Evolutionary conservation across 2,113 vertebrate genomes (phyloP), one percentile per base, ranked within the genome.

Genomic region (Brachyhypopomus gauderio): DNA sequence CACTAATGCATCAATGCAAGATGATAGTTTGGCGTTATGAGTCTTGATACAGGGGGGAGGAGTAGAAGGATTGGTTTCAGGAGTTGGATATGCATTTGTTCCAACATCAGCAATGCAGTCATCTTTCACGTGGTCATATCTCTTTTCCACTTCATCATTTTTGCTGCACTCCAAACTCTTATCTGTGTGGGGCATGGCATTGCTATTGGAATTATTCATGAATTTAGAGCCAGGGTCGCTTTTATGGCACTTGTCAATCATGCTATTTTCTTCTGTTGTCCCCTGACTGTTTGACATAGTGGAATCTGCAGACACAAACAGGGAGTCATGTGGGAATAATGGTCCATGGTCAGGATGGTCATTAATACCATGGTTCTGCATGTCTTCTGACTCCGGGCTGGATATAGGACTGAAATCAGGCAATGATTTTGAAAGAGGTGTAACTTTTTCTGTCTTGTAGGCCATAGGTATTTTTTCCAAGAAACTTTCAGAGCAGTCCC

Each of bases 341-440:
- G 93, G 75, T 96, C 95, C 66, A 80, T 91, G 90, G 85, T 95
- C 95, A 76, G 93, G 84, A 88, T 91, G 87, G 25, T 90, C 89
- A 66, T 90, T 89, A 84, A 93, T 89, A 74, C 87, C 93, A 55
- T 92, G 92, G 56, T 93, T 93, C 79, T 91, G 90, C 0, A 89
- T 7, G 0, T 96, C 95, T 84, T 97, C 96, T 0, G 94, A 90
- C 58, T 97, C 96, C 1, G 97, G 96, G 87, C 96, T 98, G 72
- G 97, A 98, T 80, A 97, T 95, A 0, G 96, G 96, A 86, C 96
- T 97, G 76, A 97, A 96, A 89, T 96, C 94, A 83, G 92, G 94
- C 75, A 95, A 95, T 0, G 95, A 94, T 86, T 95, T 94, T 79
- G 93, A 94, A 83, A 96, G 95, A 3, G 94, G 91, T 14, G 95